Evolutionary conservation across 2,888 invertebrate genomes (phyloP), one percentile per base, ranked within the genome.

Genomic region (Stomorhina lunata): DNA sequence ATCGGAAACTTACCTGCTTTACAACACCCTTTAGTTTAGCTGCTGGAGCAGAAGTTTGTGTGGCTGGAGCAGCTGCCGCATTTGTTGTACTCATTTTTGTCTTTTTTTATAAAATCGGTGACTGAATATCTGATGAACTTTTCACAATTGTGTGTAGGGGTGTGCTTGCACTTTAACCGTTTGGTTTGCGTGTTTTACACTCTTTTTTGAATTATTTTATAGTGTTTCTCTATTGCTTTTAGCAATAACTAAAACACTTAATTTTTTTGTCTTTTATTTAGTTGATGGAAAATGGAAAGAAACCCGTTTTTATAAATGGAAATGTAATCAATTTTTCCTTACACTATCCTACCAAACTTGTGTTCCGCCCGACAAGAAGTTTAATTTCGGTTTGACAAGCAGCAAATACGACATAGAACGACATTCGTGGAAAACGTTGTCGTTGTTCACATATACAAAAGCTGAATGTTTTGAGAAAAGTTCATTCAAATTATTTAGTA

Each of bases 1-100:
- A 10, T 17, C 43, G 71, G 73, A 9, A 27, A 86, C 89, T 89
- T 88, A 91, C 91, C 88, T 91, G 91, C 85, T 91, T 91, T 32
- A 91, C 91, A 84, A 91, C 87, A 83, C 91, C 91, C 84, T 87
- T 88, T 57, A 88, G 86, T 79, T 81, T 83, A 34, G 83, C 87
- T 85, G 86, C 84, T 84, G 88, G 86, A 75, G 89, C 86, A 66
- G 87, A 86, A n/a, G 85, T 85, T 78, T 87, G 87, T 86, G 88
- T 87, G 82, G 89, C 86, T 87, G 88, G 85, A 85, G 87, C 87
- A 86, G 87, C 88, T 88, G 90, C 87, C 84, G 89, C 86, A 78
- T 84, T 85, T 88, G 88, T 82, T 84, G 87, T 83, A 88, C 87
- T 87, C 88, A 87, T 88, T 86, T 87, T 86, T 84, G 79, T 84